Evolutionary conservation across 2,888 invertebrate species (phyloP).

Genomic region (Troilus luridus): DNA sequence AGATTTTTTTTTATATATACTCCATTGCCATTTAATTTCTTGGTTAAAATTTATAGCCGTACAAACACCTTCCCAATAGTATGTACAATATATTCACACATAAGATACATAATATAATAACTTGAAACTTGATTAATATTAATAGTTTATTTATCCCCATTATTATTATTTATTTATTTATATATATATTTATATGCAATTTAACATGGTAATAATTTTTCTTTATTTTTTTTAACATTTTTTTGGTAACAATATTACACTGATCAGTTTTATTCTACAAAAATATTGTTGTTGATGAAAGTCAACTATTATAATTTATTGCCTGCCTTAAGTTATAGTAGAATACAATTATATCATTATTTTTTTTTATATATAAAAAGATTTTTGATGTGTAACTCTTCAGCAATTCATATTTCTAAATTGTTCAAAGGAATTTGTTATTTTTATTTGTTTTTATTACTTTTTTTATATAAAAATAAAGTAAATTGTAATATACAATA

Average conservation of each 20-base stretch:
- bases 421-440: not conserved
- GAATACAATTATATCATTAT: slow-evolving; percentile 30
- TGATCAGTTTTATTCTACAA: slow-evolving; percentile 57
- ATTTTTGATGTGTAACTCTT: slow-evolving; percentile 43
- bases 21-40: slow-evolving; percentile 53
- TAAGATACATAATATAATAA: slow-evolving; percentile 57
- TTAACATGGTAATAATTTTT: slow-evolving; percentile 58
- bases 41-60: slow-evolving; percentile 58
- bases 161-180: slow-evolving; percentile 54
- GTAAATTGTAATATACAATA: not conserved
- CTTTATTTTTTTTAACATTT: slow-evolving; percentile 41
- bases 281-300: slow-evolving; percentile 60
- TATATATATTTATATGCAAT: slow-evolving; percentile 57
- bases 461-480: slow-evolving; percentile 44
- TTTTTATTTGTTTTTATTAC: slow-evolving; percentile 19
- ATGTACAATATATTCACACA: slow-evolving; percentile 57
- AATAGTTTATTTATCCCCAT: slow-evolving; percentile 55
- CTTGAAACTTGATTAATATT: slow-evolving; percentile 50
- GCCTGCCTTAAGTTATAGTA: slow-evolving; percentile 60
- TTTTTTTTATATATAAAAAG: slow-evolving; percentile 28
- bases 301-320: slow-evolving; percentile 58
- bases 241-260: slow-evolving; percentile 52
- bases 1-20: slow-evolving; percentile 57
- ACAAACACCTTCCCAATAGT: slow-evolving; percentile 51
- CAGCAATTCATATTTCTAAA: slow-evolving; percentile 29